Evolutionary conservation across 2,888 invertebrate species (phyloP).

Genomic region (Agrochola macilenta): DNA sequence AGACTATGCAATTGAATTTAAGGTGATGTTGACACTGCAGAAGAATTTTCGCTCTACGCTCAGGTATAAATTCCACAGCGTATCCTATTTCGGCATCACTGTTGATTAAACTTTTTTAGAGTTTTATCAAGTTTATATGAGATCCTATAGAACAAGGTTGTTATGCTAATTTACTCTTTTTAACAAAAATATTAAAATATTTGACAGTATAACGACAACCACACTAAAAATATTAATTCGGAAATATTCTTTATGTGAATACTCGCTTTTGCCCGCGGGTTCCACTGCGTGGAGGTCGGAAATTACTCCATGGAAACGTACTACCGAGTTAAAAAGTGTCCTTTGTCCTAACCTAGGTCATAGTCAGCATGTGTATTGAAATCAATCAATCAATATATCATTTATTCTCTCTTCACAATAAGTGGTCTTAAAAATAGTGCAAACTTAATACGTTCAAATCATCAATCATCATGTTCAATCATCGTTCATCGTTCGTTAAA

Average conservation of each 20-base stretch:
- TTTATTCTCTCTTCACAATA: too few species aligned
- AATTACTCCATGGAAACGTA: too few species aligned
- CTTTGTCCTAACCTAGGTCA: too few species aligned
- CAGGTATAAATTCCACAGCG: constrained; percentile 19
- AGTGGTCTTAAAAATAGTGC: too few species aligned
- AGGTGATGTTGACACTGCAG: constrained; percentile 2
- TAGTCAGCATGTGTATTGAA: too few species aligned
- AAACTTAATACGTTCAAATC: too few species aligned
- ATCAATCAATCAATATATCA: too few species aligned
- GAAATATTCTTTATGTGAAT: not conserved
- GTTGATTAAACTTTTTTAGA: constrained; percentile 28
- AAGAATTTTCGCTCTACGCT: not conserved
- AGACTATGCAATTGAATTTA: constrained; percentile 5
- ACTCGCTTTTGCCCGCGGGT: not conserved
- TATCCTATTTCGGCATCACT: constrained; percentile 6
- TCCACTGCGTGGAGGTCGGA: not conserved
- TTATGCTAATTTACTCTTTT: not conserved
- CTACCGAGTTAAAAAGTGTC: too few species aligned
- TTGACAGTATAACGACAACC: too few species aligned
- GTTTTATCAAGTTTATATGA: not conserved
- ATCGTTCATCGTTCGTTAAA: too few species aligned
- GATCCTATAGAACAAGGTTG: not conserved
- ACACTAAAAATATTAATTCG: not conserved
- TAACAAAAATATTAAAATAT: too few species aligned
- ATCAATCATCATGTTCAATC: too few species aligned